These are phyloP conservation scores for Fratercula arctica DNA, from an alignment of 2,797 vertebrate genomes.

Conservation along the genomic window DNA sequence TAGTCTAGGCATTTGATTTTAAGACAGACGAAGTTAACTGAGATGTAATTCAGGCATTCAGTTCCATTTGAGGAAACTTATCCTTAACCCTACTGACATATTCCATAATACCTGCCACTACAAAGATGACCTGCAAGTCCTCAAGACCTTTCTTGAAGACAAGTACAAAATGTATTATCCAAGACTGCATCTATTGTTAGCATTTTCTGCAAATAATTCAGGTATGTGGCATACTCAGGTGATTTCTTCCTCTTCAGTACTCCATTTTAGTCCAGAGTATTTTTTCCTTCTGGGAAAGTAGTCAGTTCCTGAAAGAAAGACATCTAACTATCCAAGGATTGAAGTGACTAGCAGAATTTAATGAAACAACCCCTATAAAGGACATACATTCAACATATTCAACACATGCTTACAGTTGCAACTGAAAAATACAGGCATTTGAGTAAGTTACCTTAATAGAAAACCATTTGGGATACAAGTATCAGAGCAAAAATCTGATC, in stretches of 20 bases:
- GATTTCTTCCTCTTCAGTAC: neutral
- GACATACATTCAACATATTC: neutral
- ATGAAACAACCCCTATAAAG: neutral
- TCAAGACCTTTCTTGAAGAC: neutral
- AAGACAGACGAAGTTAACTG: neutral
- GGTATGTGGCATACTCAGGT: neutral
- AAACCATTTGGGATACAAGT: neutral
- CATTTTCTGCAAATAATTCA: neutral
- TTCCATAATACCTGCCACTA: neutral
- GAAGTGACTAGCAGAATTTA: neutral
- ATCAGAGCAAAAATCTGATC: neutral
- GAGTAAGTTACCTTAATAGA: neutral
- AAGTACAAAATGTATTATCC: neutral
- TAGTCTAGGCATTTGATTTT: neutral
- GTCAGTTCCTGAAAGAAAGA: neutral
- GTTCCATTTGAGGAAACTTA: neutral
- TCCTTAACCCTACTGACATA: neutral
- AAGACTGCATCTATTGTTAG: neutral
- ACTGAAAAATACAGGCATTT: neutral
- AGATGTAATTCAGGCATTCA: neutral
- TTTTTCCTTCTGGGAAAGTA: neutral
- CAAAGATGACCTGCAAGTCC: neutral
- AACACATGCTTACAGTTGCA: neutral
- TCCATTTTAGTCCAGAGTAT: neutral
- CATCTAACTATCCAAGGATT: neutral